Conservation (phyloP, 2,888 invertebrate species). For the Dolomedes plantarius region DNA sequence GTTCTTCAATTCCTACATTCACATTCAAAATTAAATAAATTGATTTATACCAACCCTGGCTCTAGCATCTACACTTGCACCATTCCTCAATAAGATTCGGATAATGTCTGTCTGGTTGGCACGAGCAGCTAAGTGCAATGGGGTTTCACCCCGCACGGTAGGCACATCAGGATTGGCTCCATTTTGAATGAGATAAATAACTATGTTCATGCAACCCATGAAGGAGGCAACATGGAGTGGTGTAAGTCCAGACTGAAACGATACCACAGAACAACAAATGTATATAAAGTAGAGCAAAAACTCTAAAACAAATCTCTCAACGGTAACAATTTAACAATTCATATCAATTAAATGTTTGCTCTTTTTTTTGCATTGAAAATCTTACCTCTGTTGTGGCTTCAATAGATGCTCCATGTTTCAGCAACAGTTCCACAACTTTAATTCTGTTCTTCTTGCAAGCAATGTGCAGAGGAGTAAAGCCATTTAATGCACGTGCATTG, state of each 20-base stretch:
- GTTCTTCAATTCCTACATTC: too few species aligned
- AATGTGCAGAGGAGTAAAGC: conserved; percentile 98
- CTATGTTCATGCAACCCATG: conserved; percentile 99
- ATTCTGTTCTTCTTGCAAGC: conserved; percentile 99
- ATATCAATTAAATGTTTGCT: too few species aligned
- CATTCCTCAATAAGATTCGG: conserved; percentile 95
- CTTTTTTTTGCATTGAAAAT: too few species aligned
- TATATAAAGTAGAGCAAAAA: too few species aligned
- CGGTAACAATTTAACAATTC: too few species aligned
- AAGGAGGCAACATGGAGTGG: conserved; percentile 99
- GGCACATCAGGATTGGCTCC: conserved; percentile 98
- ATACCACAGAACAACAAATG: too few species aligned
- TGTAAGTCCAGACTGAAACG: conserved; percentile 84
- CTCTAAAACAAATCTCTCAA: too few species aligned
- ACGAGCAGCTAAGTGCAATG: conserved; percentile 97
- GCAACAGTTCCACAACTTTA: conserved; percentile 95
- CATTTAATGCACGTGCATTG: conserved; percentile 96
- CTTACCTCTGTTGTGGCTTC: conserved; percentile 85
- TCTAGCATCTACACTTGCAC: conserved; percentile 96
- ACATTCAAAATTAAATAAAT: too few species aligned
- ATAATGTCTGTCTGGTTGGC: conserved; percentile 99
- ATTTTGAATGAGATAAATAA: conserved; percentile 97
- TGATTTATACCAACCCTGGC: conserved; percentile 84
- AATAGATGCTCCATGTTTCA: conserved; percentile 97
- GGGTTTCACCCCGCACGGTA: conserved; percentile 99